These are phyloP conservation scores for Stegastes partitus DNA, from an alignment of 2,113 vertebrate species.

Conservation along the genomic window DNA sequence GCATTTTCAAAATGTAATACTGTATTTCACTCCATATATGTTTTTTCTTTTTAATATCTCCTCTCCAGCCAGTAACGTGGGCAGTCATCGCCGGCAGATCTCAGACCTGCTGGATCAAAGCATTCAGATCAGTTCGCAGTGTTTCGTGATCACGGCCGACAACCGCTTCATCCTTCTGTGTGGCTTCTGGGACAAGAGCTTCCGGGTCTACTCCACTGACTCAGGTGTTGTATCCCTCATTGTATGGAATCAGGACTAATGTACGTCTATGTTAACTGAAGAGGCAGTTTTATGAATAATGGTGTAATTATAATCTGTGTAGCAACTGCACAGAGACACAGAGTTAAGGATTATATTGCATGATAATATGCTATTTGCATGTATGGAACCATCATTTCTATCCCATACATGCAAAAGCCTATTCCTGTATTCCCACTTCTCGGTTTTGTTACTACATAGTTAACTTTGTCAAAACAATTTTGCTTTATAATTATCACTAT, in stretches of 20 bases:
- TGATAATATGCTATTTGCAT: background rate
- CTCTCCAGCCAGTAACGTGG: slow-evolving; percentile 89
- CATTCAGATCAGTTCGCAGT: slow-evolving; percentile 96
- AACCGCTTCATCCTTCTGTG: slow-evolving; percentile 96
- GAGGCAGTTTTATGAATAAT: background rate
- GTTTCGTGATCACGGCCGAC: slow-evolving; percentile 95
- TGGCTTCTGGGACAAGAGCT: slow-evolving; percentile 99
- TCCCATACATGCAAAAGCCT: too few species aligned
- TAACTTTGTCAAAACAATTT: too few species aligned
- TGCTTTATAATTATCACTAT: background rate
- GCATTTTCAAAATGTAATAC: slow-evolving; percentile 13
- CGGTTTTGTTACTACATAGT: background rate
- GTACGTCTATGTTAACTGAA: background rate
- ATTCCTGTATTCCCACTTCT: background rate
- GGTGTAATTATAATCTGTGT: background rate
- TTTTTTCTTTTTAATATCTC: slow-evolving; percentile 27
- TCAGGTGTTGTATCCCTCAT: slow-evolving; percentile 84
- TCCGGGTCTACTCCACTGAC: slow-evolving; percentile 96
- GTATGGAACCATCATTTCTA: background rate
- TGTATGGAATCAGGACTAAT: too few species aligned
- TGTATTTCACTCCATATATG: background rate
- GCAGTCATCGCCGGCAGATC: slow-evolving; percentile 94
- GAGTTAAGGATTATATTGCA: background rate
- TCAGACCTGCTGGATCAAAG: slow-evolving; percentile 98
- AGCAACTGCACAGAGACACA: too few species aligned